A percentile compares a stretch with the other conserved stretches of the same genome.
These are phyloP conservation scores for Pterois miles DNA, from an alignment of 2,797 vertebrate genomes.

Conservation along the genomic window DNA sequence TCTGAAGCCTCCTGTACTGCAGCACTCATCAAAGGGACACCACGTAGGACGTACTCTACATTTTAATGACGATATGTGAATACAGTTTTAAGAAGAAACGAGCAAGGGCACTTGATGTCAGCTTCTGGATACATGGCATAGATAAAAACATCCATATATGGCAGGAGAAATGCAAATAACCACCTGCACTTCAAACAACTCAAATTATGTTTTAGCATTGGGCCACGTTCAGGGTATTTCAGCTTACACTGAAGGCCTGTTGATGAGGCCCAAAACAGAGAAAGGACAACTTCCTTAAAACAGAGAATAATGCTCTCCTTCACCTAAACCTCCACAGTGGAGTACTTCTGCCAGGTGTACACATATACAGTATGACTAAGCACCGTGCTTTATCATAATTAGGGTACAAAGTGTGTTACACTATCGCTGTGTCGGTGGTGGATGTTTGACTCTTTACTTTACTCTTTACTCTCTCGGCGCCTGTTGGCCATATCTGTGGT, in stretches of 20 bases:
- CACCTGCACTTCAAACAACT: neutral
- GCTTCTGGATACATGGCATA: neutral
- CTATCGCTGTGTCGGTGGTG: neutral
- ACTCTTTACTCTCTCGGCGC: neutral
- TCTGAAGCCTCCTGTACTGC: slow-evolving; percentile 25
- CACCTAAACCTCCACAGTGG: neutral
- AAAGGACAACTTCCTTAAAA: slow-evolving; percentile 30
- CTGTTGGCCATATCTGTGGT: neutral
- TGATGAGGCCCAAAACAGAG: neutral
- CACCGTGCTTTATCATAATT: neutral
- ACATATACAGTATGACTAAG: neutral
- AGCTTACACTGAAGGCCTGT: neutral
- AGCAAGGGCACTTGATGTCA: slow-evolving; percentile 25
- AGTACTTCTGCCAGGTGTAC: neutral
- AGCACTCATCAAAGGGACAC: slow-evolving; percentile 45
- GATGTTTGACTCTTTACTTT: neutral
- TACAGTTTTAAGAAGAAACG: neutral
- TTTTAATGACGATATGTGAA: slow-evolving; percentile 42
- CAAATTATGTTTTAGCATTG: neutral
- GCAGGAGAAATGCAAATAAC: slow-evolving; percentile 18
- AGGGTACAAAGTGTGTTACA: neutral
- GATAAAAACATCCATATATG: slow-evolving; percentile 2
- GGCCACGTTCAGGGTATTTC: slow-evolving; percentile 3
- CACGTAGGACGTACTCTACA: slow-evolving; percentile 20
- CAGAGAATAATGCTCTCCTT: neutral